Conservation (phyloP, 2,888 invertebrate genomes). For the Crocallis elinguaria region DNA sequence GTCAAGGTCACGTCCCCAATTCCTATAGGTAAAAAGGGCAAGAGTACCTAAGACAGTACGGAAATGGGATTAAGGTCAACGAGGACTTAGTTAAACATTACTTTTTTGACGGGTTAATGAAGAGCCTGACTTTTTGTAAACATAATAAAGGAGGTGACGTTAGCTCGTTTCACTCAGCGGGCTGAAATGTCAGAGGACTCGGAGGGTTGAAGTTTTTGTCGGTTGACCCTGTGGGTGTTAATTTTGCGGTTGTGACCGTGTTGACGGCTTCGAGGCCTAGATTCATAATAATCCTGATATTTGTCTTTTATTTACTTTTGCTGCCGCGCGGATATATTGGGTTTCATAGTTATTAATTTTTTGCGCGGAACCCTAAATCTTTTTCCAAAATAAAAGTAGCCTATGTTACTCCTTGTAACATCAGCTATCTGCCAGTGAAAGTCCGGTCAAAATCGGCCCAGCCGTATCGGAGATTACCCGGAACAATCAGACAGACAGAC, state of each 20-base stretch:
- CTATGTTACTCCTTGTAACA: no score
- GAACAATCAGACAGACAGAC: no score
- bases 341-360: no score
- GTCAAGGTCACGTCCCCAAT: constrained; percentile 32
- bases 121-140: constrained; percentile 8
- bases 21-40: constrained; percentile 21
- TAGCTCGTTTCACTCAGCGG: constrained; percentile 5
- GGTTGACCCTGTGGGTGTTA: background rate
- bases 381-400: no score
- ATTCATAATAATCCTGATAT: constrained; percentile 4
- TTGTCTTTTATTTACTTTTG: constrained; percentile 3
- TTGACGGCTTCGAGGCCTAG: background rate
- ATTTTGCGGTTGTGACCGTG: constrained; percentile 1
- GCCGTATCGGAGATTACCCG: no score
- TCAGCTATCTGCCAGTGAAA: no score
- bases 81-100: constrained; percentile 29
- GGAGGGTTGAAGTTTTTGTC: constrained; percentile 6
- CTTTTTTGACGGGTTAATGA: constrained; percentile 23
- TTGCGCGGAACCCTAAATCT: no score
- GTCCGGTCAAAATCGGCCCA: no score
- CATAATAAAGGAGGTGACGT: constrained; percentile 5
- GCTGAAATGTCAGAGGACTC: background rate
- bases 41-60: background rate
- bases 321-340: no score
- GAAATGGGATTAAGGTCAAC: constrained; percentile 38